phyloP scores from a whole-genome alignment of 1,140 invertebrate genomes.

The Episyrphus balteatus region DNA sequence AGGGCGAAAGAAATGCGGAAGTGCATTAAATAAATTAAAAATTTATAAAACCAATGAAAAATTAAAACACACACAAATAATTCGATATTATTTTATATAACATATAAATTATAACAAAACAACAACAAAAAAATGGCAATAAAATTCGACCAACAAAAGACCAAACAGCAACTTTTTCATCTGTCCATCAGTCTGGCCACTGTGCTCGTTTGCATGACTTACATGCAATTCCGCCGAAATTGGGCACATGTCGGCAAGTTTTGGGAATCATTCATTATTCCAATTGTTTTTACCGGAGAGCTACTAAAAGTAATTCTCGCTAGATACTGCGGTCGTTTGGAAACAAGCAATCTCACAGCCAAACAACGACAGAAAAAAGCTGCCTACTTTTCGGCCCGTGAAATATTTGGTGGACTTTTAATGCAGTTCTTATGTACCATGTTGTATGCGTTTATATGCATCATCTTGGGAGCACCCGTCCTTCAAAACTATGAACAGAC shows the following conservation, averaged over 20 bases:
- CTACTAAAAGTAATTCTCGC: conserved; percentile 27
- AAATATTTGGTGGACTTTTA: conserved; percentile 23
- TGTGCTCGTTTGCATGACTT: conserved; percentile 31
- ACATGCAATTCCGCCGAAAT: conserved; percentile 30
- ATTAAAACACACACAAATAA: no score
- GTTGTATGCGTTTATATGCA: conserved; percentile 30
- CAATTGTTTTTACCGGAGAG: conserved; percentile 31
- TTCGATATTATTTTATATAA: background rate
- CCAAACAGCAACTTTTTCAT: conserved; percentile 34
- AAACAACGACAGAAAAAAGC: conserved; percentile 30
- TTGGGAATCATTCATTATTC: conserved; percentile 33
- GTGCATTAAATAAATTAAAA: no score
- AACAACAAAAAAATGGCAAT: conserved; percentile 18
- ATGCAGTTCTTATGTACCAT: conserved; percentile 29
- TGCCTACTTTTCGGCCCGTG: conserved; percentile 21
- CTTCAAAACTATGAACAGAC: conserved; percentile 33
- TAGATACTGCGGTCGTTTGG: conserved; percentile 23
- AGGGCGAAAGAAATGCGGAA: no score
- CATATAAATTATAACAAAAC: background rate
- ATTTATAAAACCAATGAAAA: no score
- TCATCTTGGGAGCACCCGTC: conserved; percentile 34
- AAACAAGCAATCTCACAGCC: conserved; percentile 18
- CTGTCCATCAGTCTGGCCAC: conserved; percentile 29
- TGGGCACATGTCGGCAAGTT: conserved; percentile 31
- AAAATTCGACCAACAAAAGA: conserved; percentile 32